Evolutionary conservation across 2,797 vertebrate species (phyloP), one percentile per base, ranked within the genome.

Genomic region (Labeo calbasu): DNA sequence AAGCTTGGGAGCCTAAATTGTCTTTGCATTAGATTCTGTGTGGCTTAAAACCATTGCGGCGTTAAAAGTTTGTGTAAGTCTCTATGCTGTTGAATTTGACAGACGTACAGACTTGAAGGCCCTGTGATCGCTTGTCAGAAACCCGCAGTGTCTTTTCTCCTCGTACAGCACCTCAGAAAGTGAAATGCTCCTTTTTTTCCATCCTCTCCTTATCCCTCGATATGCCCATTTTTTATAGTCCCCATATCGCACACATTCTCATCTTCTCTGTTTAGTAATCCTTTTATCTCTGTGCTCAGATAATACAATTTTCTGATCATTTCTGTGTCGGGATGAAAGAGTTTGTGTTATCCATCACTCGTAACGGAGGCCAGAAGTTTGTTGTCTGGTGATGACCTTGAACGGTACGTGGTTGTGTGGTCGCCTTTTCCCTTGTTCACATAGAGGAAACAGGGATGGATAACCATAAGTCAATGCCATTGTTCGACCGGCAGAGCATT

Each of bases 401-500:
- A 82, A 9, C 14, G 14, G 40, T 57, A 23, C 3, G 21, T 63
- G 71, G 59, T 65, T 75, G 57, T 65, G 80, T 73, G 80, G 70
- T 57, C 48, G 8, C 61, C 7, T 19, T 66, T 72, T 79, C 75
- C 70, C 36, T 28, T 40, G 4, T 78, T 82, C 79, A 40, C 46
- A 9, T 43, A 25, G 66, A 72, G 40, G 11, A 61, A 11, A 23
- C 50, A 61, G 36, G 25, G 61, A 78, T 40, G 84, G 23, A 53
- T 82, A 57, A 66, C 79, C 75, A 61, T 85, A 77, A 70, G 28
- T 85, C 80, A 76, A 43, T 79, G 76, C 70, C 63, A 81, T 91
- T 92, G 91, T 92, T 93, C 88, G 86, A 91, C 88, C 86, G 88
- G 92, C 91, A 90, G 88, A 89, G 88, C 90, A 86, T 89, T 92